A percentile compares a stretch with the other conserved stretches of the same genome.
phyloP scores from a whole-genome alignment of 1,140 invertebrate species.

The Argopecten irradians region DNA sequence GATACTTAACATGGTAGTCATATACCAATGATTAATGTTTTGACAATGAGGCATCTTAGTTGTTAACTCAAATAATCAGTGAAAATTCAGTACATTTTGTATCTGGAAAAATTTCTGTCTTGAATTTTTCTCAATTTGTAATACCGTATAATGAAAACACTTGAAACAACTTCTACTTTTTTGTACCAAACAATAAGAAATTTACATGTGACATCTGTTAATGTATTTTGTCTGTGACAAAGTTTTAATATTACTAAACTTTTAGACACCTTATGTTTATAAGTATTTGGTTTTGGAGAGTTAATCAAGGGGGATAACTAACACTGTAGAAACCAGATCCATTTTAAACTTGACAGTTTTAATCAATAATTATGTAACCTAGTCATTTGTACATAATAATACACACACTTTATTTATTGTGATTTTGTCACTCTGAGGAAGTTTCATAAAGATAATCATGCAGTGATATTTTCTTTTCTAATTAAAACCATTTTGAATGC shows the following conservation, averaged over 20 bases:
- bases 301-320: background rate
- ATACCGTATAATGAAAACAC: background rate
- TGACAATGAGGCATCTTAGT: background rate
- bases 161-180: background rate
- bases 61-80: background rate
- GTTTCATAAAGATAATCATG: background rate
- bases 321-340: background rate
- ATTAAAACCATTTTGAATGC: background rate
- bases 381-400: background rate
- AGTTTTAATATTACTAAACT: background rate
- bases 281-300: background rate
- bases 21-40: background rate
- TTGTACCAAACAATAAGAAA: background rate
- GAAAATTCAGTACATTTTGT: too few species aligned
- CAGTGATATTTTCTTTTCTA: background rate
- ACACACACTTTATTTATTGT: background rate
- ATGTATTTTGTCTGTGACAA: background rate
- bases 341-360: slow-evolving; percentile 8
- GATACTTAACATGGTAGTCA: background rate
- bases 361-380: background rate
- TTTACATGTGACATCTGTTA: background rate
- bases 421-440: background rate
- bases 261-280: background rate
- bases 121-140: too few species aligned
- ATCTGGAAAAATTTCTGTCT: too few species aligned